phyloP scores from a whole-genome alignment of 2,113 vertebrate species.

The Arvicanthis niloticus region DNA sequence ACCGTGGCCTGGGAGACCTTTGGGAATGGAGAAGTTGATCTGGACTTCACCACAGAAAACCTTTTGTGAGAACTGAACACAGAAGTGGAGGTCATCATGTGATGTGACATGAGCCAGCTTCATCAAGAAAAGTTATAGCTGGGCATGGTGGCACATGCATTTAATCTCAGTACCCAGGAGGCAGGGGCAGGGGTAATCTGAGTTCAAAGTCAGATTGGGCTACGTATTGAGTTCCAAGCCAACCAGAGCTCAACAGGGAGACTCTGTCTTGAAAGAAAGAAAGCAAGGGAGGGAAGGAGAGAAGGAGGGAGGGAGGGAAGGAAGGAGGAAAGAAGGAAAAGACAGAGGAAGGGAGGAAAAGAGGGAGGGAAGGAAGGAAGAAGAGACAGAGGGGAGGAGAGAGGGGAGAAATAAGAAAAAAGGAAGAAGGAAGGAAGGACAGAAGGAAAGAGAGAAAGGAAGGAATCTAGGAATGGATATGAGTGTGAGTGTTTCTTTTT shows the following conservation, averaged over 20 bases:
- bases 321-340: accelerated
- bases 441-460: background rate
- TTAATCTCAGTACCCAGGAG: background rate
- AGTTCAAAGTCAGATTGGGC: background rate
- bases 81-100: background rate
- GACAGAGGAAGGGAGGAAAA: background rate
- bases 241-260: background rate
- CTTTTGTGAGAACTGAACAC: background rate
- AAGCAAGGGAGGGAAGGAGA: background rate
- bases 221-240: background rate
- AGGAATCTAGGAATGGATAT: background rate
- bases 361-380: no score
- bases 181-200: background rate
- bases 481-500: background rate
- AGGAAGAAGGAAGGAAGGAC: no score
- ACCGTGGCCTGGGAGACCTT: background rate
- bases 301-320: background rate
- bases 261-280: background rate
- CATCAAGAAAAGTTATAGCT: background rate
- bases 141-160: background rate
- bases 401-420: background rate
- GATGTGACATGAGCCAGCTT: background rate
- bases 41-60: background rate
- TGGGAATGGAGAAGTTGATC: background rate
- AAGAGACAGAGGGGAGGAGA: background rate